Base-by-base conservation (phyloP, 2,888 invertebrate species). In the Acheta domesticus region DNA sequence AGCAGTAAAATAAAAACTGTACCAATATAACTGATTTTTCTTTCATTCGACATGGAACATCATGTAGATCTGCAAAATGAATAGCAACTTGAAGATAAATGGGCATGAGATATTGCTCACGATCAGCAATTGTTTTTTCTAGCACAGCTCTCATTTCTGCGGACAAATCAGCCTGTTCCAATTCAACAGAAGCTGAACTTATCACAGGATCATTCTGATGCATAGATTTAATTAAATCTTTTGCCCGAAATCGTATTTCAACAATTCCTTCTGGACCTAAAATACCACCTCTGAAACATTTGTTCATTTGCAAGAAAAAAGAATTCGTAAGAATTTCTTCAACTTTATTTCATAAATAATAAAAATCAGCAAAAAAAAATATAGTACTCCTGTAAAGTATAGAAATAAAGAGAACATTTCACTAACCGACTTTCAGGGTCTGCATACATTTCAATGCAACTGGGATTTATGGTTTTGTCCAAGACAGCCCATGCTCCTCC, bases 401-500 rank as follows among this genome's bases (percentile, higher is more conserved):
- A 36, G 36, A 36, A 36, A 36, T 36, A 8, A 36, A 36, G 36
- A 36, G 36, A 36, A 8, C 36, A n/a, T 62, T 19, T 62, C n/a
- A 76, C 48, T 48, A n/a, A 93, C 92, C 91, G 91, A 82, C 94
- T 92, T 77, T 97, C 95, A 0, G 93, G 93, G 88, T 99, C 99
- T 0, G 99, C 98, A 86, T 98, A 99, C 93, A 98, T 97, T 89
- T 99, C 99, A 95, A 99, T 99, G 84, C 95, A 91, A 19, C 93
- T 90, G 36, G 93, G 92, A 89, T 99, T 99, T 85, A 99, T 99
- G 79, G 95, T 93, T 12, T 98, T 95, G 88, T 99, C 99, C 2
- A 99, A 93, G 0, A 99, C 95, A 76, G 97, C 99, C 99, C 99
- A 99, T 11, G 99, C 98, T 12, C 99, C 99, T 14, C 99, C 99